A percentile compares a stretch with the other conserved stretches of the same genome.
phyloP scores from a whole-genome alignment of 2,113 vertebrate species.

The Ploceus nigricollis region DNA sequence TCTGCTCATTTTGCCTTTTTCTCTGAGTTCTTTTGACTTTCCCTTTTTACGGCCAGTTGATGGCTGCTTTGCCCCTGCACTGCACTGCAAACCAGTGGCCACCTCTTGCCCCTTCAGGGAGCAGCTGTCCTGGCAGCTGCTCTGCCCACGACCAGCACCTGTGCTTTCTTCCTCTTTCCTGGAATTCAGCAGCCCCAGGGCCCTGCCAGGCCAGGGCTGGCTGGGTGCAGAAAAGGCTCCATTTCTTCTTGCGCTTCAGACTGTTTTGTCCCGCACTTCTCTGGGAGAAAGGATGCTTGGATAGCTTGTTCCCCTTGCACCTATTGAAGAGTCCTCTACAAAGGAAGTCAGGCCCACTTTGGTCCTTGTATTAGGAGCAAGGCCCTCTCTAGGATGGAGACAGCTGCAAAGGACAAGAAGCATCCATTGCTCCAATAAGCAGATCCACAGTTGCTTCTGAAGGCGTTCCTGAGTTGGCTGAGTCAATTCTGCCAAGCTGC shows the following conservation, averaged over 20 bases:
- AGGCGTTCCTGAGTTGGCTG: background rate
- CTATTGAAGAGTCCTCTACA: background rate
- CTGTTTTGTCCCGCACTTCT: background rate
- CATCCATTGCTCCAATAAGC: background rate
- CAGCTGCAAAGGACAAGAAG: background rate
- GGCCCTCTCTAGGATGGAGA: background rate
- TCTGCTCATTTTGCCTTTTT: constrained; percentile 6
- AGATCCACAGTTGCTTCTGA: background rate
- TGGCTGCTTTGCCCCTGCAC: background rate
- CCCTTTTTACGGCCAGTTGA: background rate
- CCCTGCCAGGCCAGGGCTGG: background rate
- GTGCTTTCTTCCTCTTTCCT: background rate
- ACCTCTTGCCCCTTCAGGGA: background rate
- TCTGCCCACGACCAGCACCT: fast-evolving
- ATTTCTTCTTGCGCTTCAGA: background rate
- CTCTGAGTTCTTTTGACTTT: background rate
- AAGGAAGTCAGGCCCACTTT: background rate
- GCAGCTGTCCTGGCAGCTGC: background rate
- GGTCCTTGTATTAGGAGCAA: background rate
- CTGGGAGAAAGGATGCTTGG: background rate
- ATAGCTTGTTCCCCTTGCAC: background rate
- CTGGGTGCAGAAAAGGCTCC: background rate
- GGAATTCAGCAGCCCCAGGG: background rate
- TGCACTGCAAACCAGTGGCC: background rate
- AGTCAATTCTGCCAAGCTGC: background rate